Percentiles rank a stretch among this genome's conserved stretches.
Conservation (phyloP, 2,113 vertebrate genomes). For the Uria lomvia region DNA sequence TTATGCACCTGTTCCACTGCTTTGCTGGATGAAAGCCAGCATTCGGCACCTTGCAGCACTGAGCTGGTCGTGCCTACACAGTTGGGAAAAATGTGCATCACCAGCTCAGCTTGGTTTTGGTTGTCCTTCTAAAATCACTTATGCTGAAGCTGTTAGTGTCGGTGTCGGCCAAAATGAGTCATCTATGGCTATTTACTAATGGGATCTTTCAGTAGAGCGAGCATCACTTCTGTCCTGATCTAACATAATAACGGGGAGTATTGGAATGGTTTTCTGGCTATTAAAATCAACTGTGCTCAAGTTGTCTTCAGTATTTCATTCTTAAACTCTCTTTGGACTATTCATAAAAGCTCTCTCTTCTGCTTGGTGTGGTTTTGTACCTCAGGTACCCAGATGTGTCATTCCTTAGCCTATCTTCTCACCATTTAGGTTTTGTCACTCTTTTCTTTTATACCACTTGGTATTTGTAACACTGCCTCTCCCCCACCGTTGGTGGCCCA, state of each 20-base stretch:
- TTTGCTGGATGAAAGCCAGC: neutral
- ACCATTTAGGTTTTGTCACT: neutral
- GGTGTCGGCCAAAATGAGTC: neutral
- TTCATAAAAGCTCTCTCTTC: neutral
- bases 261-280: neutral
- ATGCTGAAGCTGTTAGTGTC: neutral
- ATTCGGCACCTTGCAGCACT: neutral
- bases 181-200: neutral
- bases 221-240: neutral
- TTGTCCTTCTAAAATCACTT: neutral
- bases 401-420: neutral
- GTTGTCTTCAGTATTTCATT: neutral
- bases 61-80: neutral
- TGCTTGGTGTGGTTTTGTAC: neutral
- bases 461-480: neutral
- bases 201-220: neutral
- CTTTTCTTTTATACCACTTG: neutral
- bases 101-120: neutral
- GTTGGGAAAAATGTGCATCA: neutral
- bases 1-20: neutral
- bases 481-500: neutral
- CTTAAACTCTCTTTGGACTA: neutral
- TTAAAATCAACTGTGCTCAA: neutral
- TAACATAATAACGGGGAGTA: neutral
- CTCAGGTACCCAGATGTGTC: neutral